phyloP scores from a whole-genome alignment of 2,888 invertebrate genomes.

The Scelioninae gen. 1 region DNA sequence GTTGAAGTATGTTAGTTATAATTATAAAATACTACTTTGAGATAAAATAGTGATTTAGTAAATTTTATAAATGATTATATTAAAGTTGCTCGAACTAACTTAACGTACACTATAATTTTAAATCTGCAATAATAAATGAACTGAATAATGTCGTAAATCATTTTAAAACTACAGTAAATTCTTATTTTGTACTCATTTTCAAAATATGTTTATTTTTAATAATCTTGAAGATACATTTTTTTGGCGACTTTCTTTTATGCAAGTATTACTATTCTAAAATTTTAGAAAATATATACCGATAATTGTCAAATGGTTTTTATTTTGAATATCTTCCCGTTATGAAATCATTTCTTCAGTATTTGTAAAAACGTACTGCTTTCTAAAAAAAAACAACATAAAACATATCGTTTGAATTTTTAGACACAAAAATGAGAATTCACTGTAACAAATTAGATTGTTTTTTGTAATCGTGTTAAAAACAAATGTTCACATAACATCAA shows the following conservation, averaged over 20 bases:
- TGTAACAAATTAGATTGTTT: slow-evolving; percentile 9
- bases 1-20: too few species aligned
- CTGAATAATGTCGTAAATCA: slow-evolving; percentile 15
- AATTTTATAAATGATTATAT: too few species aligned
- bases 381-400: background rate
- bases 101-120: too few species aligned
- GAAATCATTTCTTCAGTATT: background rate
- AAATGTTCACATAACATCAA: slow-evolving; percentile 2
- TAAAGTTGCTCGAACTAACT: too few species aligned
- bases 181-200: slow-evolving; percentile 19
- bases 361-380: background rate
- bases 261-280: background rate
- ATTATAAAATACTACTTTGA: too few species aligned
- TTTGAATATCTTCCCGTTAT: background rate
- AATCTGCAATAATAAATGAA: slow-evolving; percentile 24
- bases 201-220: background rate
- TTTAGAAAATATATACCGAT: background rate
- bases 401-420: slow-evolving; percentile 26
- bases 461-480: background rate
- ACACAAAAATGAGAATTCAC: slow-evolving; percentile 32
- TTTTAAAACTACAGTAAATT: slow-evolving; percentile 22
- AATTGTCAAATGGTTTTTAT: background rate
- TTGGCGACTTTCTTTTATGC: too few species aligned
- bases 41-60: too few species aligned
- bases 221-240: too few species aligned